A percentile compares a stretch with the other conserved stretches of the same genome.
These are phyloP conservation scores for Stegastes partitus DNA, from an alignment of 2,113 vertebrate genomes.

Conservation along the genomic window DNA sequence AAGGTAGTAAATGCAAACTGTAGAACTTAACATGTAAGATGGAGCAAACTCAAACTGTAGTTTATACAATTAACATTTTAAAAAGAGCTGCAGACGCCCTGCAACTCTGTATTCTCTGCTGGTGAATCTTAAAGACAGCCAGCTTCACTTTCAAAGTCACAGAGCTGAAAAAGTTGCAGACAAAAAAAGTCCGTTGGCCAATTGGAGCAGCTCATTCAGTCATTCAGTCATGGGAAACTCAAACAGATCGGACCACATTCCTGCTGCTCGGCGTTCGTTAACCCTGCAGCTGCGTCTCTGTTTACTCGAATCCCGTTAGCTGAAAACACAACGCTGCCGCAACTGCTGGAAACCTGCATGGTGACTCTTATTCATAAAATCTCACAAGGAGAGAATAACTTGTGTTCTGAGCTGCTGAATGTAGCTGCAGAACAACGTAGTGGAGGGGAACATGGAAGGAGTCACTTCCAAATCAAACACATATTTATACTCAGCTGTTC, in stretches of 20 bases:
- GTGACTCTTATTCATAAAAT: neutral
- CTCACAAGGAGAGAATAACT: no score
- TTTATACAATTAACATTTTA: no score
- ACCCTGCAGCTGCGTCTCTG: slow-evolving; percentile 24
- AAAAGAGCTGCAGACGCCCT: no score
- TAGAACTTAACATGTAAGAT: no score
- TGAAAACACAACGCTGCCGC: neutral
- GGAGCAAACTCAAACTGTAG: no score
- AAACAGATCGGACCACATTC: slow-evolving; percentile 71
- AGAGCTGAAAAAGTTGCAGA: neutral
- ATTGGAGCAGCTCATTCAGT: neutral
- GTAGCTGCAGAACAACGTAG: no score
- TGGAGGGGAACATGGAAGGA: no score
- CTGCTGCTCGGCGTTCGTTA: slow-evolving; percentile 33
- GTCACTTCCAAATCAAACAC: no score
- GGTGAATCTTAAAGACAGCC: no score
- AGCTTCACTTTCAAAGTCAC: neutral
- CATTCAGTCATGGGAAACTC: slow-evolving; percentile 40
- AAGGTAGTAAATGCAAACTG: no score
- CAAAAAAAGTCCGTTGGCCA: neutral
- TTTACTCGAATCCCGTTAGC: slow-evolving; percentile 21
- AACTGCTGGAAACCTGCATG: neutral
- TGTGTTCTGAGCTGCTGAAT: no score
- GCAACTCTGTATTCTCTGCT: no score
- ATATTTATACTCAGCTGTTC: neutral